Evolutionary conservation across 2,888 invertebrate genomes (phyloP), one percentile per base, ranked within the genome.

Genomic region (Aphodius sticticus): DNA sequence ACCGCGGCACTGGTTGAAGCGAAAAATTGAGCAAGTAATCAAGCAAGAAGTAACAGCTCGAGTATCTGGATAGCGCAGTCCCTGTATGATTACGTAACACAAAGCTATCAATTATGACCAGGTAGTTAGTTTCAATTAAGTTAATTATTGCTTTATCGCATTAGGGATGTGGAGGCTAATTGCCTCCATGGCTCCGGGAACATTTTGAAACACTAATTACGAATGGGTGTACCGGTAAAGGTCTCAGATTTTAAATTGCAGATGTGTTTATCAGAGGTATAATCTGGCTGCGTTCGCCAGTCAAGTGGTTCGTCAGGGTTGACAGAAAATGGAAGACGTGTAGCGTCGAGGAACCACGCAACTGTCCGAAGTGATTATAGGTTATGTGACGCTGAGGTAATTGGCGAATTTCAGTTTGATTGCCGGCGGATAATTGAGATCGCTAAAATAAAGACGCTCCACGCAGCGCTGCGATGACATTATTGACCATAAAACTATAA

Each of bases 91-190:
- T 53, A 53, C 53, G 53, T 5, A 53, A 53, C 53, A 53, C 53
- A 53, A 53, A 53, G 53, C 53, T 53, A 53, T 53, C 53, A 53
- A 72, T 74, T 74, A 74, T n/a, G 74, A 26, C n/a, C 74, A 74
- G 35, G 36, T 74, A 74, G 12, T 71, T 71, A 26, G 12, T 71
- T 71, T 71, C 35, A 71, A 71, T 71, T 71, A 16, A 26, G 15
- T 71, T 26, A 72, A 26, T 72, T 74, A 74, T 74, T 74, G 74
- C 74, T 36, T 37, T 70, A 15, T 74, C 53, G 53, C 53, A 53
- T 53, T 53, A 53, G 53, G 53, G 53, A 7, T 53, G 53, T 5
- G 53, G 12, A 53, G 12, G 9, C 53, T 53, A 53, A 53, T 53
- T 53, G 53, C 53, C 53, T 7, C 53, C 53, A 5, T 12, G 12